Conservation (phyloP, 2,113 vertebrate genomes). For the Cichladusa arquata region DNA sequence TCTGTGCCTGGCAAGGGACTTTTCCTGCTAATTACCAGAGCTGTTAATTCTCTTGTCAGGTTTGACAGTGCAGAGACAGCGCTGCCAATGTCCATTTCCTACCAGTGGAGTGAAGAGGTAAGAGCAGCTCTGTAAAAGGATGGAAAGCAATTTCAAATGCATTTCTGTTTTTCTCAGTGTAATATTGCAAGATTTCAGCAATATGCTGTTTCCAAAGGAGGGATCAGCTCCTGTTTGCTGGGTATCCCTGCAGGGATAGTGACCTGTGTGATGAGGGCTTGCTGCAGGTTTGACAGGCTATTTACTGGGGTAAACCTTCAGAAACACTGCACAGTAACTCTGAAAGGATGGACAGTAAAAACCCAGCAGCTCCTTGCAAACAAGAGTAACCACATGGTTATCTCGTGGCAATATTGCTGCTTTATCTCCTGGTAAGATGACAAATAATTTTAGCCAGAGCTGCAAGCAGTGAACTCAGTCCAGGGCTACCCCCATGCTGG, state of each 20-base stretch:
- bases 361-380: not conserved
- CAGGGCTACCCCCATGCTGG: not conserved
- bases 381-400: not conserved
- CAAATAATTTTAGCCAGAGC: not conserved
- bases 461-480: not conserved
- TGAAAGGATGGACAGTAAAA: accelerated
- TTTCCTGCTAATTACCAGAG: constrained; percentile 27
- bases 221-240: not conserved
- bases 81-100: constrained; percentile 1
- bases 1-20: not conserved
- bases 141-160: not conserved
- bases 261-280: not conserved
- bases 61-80: not conserved
- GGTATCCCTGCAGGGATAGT: not conserved
- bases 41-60: constrained; percentile 34
- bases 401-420: not conserved
- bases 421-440: not conserved
- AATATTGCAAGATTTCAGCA: not conserved
- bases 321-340: not conserved
- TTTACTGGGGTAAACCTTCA: not conserved
- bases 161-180: not conserved
- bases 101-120: not conserved
- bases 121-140: not conserved
- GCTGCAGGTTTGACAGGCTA: not conserved
- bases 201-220: not conserved